Percentiles rank a stretch among this genome's conserved stretches.
Evolutionary conservation across 2,113 vertebrate species (phyloP).

Genomic region (Triplophysa dalaica): DNA sequence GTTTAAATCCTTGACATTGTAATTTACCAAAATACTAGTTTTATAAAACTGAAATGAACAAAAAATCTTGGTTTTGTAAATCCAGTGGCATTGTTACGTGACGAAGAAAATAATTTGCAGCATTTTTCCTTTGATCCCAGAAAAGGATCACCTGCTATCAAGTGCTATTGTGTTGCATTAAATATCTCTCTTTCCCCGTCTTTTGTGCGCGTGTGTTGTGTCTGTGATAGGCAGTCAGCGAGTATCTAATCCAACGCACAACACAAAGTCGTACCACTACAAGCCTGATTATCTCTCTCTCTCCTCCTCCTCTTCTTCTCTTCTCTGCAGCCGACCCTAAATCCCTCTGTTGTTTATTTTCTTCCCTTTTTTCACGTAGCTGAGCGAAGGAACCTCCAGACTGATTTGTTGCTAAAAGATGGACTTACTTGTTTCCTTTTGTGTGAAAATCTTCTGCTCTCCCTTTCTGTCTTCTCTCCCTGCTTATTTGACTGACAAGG

Average conservation of each 20-base stretch:
- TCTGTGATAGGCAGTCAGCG: slow-evolving; percentile 13
- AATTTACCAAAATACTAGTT: not conserved
- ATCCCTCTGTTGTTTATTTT: slow-evolving; percentile 88
- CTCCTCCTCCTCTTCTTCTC: slow-evolving; percentile 46
- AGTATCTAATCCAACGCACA: slow-evolving; percentile 34
- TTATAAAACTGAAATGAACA: not conserved
- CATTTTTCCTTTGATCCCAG: not conserved
- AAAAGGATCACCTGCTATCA: slow-evolving; percentile 9
- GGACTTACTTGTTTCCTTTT: slow-evolving; percentile 99
- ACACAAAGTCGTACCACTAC: slow-evolving; percentile 37
- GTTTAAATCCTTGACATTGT: not conserved
- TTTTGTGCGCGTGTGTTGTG: slow-evolving; percentile 43
- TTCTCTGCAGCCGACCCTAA: slow-evolving; percentile 71
- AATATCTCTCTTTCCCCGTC: slow-evolving; percentile 17
- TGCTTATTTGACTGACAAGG: slow-evolving; percentile 98
- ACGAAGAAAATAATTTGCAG: not conserved
- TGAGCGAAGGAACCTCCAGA: slow-evolving; percentile 87
- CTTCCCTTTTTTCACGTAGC: slow-evolving; percentile 78
- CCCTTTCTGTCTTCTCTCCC: slow-evolving; percentile 86
- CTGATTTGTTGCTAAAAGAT: slow-evolving; percentile 98
- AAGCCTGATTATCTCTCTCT: slow-evolving; percentile 43
- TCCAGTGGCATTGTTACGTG: not conserved
- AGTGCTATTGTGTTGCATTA: slow-evolving; percentile 21
- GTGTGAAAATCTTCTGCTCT: slow-evolving; percentile 95
- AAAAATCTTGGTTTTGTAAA: not conserved